Evolutionary conservation across 1,140 invertebrate species (phyloP).

Genomic region (Cryptotermes secundus): DNA sequence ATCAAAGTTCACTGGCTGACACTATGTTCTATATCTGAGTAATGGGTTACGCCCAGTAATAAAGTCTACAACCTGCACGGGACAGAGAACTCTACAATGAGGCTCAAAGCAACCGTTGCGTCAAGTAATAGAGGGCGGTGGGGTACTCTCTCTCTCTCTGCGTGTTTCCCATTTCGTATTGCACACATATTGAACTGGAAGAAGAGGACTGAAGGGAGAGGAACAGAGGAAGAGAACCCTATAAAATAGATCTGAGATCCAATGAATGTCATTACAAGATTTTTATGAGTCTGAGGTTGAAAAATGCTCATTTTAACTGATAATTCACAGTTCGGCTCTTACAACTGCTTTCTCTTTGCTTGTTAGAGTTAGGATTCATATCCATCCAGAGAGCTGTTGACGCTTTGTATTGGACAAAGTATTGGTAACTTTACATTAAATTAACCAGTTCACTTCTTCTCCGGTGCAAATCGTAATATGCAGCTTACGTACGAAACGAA

Average conservation of each 20-base stretch:
- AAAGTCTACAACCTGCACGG: background rate
- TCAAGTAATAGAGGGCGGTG: background rate
- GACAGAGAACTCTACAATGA: background rate
- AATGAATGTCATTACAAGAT: constrained; percentile 18
- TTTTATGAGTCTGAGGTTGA: background rate
- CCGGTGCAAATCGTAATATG: too few species aligned
- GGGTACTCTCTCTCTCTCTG: background rate
- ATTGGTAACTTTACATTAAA: too few species aligned
- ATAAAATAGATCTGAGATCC: background rate
- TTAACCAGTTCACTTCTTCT: too few species aligned
- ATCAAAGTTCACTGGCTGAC: too few species aligned
- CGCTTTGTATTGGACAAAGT: too few species aligned
- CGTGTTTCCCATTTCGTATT: background rate
- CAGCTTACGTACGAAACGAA: too few species aligned
- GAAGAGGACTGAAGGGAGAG: too few species aligned
- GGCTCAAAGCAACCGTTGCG: background rate
- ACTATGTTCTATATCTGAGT: too few species aligned
- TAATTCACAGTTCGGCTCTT: background rate
- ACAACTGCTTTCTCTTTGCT: background rate
- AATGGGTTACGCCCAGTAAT: background rate
- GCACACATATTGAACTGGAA: too few species aligned
- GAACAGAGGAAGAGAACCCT: background rate
- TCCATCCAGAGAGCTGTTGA: background rate
- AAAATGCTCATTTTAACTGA: background rate
- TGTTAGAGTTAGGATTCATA: background rate